A percentile compares a stretch with the other conserved stretches of the same genome.
These are phyloP conservation scores for Xestia sexstrigata DNA, from an alignment of 2,888 invertebrate species.

Conservation along the genomic window DNA sequence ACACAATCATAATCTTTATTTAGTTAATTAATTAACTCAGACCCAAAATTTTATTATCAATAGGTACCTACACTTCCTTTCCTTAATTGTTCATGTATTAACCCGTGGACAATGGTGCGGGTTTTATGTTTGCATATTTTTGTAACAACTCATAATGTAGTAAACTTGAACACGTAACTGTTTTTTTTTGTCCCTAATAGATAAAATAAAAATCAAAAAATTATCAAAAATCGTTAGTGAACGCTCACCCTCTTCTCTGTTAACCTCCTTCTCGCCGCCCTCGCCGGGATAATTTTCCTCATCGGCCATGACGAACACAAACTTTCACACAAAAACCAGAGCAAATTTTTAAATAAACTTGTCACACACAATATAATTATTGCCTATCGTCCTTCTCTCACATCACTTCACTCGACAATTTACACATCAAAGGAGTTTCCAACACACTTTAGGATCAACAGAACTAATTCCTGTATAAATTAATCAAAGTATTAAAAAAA, in stretches of 20 bases:
- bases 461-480: constrained; percentile 33
- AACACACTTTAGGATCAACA: constrained; percentile 30
- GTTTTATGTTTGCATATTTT: too few species aligned
- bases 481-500: constrained; percentile 48
- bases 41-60: too few species aligned
- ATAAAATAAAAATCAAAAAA: neutral
- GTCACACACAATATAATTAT: constrained; percentile 65
- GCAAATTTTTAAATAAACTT: constrained; percentile 63
- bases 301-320: constrained; percentile 72
- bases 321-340: constrained; percentile 59
- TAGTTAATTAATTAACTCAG: neutral
- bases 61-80: too few species aligned
- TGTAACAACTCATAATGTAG: too few species aligned
- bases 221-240: constrained; percentile 9
- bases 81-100: too few species aligned
- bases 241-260: constrained; percentile 60
- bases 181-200: too few species aligned
- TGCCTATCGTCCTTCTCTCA: constrained; percentile 73
- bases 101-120: too few species aligned
- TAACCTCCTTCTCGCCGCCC: constrained; percentile 61
- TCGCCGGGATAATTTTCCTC: constrained; percentile 58
- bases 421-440: constrained; percentile 43
- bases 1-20: neutral
- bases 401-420: constrained; percentile 67
- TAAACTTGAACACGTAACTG: too few species aligned